phyloP scores from a whole-genome alignment of 2,113 vertebrate genomes.

The Carassius gibelio region DNA sequence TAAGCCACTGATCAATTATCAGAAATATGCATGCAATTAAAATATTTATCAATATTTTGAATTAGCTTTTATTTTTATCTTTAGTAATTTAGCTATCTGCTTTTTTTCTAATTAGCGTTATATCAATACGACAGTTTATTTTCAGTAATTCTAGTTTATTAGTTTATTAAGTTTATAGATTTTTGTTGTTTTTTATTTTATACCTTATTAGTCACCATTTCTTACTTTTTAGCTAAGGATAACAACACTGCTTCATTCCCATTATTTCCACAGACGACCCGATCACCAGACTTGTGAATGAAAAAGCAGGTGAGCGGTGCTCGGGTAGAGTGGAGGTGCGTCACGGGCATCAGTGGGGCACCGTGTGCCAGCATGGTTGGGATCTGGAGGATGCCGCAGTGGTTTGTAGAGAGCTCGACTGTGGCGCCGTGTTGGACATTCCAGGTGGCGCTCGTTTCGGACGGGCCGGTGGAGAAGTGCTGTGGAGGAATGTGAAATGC shows the following conservation, averaged over 20 bases:
- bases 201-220: background rate
- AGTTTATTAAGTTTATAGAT: background rate
- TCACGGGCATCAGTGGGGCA: constrained; percentile 71
- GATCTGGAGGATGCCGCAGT: constrained; percentile 70
- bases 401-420: constrained; percentile 75
- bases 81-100: background rate
- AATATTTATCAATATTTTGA: background rate
- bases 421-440: constrained; percentile 68
- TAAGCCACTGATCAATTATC: background rate
- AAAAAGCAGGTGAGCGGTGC: constrained; percentile 62
- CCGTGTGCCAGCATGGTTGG: constrained; percentile 73
- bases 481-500: constrained; percentile 69
- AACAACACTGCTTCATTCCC: constrained; percentile 24
- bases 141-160: background rate
- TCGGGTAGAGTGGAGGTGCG: constrained; percentile 76
- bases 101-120: background rate
- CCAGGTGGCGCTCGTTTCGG: constrained; percentile 55
- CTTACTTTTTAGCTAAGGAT: background rate
- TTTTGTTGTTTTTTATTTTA: background rate
- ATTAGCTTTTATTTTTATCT: background rate
- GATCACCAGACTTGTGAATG: constrained; percentile 66
- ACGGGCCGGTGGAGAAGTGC: constrained; percentile 62
- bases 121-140: background rate
- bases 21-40: background rate
- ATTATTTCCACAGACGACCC: constrained; percentile 56